Percentiles rank a stretch among this genome's conserved stretches.
Conservation (phyloP, 2,888 invertebrate species). For the Catocala fraxini region DNA sequence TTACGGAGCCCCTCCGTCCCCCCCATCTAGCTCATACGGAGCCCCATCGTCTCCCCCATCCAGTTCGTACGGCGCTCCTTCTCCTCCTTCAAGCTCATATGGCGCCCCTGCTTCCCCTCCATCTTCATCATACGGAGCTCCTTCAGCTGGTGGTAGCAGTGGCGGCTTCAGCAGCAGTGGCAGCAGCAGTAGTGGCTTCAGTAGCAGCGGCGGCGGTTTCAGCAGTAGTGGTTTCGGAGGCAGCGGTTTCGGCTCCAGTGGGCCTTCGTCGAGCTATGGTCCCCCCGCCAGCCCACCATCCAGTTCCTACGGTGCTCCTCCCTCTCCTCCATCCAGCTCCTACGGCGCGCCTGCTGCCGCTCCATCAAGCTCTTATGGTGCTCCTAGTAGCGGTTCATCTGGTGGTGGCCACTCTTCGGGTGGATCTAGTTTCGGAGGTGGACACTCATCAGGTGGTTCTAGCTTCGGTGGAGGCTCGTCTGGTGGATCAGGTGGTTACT, state of each 20-base stretch:
- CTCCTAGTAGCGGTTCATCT: constrained; percentile 61
- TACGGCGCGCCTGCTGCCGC: constrained; percentile 71
- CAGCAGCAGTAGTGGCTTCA: constrained; percentile 53
- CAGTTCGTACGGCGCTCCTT: constrained; percentile 63
- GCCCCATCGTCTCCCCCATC: constrained; percentile 58
- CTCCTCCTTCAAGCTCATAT: constrained; percentile 62
- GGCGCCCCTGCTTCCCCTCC: constrained; percentile 61
- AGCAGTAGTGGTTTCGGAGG: constrained; percentile 44
- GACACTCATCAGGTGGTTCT: constrained; percentile 48
- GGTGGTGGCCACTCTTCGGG: constrained; percentile 39
- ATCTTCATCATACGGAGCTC: constrained; percentile 70
- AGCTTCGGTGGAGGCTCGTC: constrained; percentile 52
- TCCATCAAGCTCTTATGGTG: constrained; percentile 64
- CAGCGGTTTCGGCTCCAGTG: constrained; percentile 62
- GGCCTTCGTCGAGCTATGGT: constrained; percentile 73
- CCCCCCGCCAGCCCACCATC: constrained; percentile 72
- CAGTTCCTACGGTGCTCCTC: constrained; percentile 72
- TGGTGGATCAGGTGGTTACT: constrained; percentile 54
- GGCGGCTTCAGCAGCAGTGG: constrained; percentile 56
- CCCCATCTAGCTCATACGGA: constrained; percentile 64
- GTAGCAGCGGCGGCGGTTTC: constrained; percentile 41
- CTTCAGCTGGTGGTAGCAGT: constrained; percentile 58
- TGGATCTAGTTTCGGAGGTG: constrained; percentile 32
- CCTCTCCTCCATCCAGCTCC: constrained; percentile 57
- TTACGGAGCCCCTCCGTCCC: constrained; percentile 28